Conservation (phyloP, 2,888 invertebrate species). For the Microchrysa polita region DNA sequence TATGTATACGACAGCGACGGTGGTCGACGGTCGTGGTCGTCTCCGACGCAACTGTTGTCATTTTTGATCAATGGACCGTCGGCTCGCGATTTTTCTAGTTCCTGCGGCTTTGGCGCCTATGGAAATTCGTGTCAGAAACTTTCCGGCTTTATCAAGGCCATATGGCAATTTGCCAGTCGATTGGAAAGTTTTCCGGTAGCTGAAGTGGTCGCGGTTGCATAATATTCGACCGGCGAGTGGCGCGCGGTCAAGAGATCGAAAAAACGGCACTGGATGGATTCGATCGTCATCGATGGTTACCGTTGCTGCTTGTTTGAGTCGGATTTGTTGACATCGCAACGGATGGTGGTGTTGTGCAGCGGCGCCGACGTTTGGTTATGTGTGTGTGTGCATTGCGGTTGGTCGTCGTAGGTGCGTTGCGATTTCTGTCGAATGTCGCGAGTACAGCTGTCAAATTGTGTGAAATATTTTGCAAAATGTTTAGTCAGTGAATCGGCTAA, state of each 20-base stretch:
- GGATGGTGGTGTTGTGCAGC: constrained; percentile 3
- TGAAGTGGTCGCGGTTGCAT: background rate
- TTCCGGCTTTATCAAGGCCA: background rate
- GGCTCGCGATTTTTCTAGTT: background rate
- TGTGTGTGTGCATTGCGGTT: background rate
- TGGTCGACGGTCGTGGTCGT: background rate
- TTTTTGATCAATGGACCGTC: constrained; percentile 31
- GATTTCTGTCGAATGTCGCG: background rate
- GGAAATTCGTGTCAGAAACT: background rate
- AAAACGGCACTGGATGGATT: background rate
- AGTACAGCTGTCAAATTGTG: constrained; percentile 9
- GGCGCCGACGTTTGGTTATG: background rate
- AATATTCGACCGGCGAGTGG: background rate
- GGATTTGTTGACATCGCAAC: constrained; percentile 27
- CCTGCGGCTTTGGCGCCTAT: constrained; percentile 1
- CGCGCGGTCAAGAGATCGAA: too few species aligned
- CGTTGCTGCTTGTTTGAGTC: constrained; percentile 10
- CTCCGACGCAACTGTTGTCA: constrained; percentile 39
- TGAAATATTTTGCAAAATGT: background rate
- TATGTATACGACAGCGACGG: constrained; percentile 4
- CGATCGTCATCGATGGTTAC: background rate
- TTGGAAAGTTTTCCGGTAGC: background rate
- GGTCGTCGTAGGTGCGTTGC: background rate
- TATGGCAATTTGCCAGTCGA: background rate
- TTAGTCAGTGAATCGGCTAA: background rate